Base-by-base conservation (phyloP, 2,113 vertebrate genomes). In the Perccottus glenii region DNA sequence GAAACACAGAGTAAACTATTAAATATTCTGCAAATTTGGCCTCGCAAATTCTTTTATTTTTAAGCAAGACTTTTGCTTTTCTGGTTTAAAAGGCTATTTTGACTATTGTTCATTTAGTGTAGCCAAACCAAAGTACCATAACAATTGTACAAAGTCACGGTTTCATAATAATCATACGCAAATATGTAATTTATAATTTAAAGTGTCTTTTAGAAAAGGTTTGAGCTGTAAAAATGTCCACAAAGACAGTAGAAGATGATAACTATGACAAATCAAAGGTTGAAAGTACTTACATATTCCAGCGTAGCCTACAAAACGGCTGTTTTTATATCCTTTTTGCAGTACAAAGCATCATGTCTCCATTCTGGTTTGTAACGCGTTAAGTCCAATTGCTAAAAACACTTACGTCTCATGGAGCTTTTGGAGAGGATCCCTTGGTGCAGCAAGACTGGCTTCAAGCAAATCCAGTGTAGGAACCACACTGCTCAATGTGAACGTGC, bases 211-310 rank as follows among this genome's bases (percentile, higher is more conserved):
- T 27, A 27, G 19, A 27, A 27, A 27, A 27, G 19, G 19, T 27
- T 27, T 27, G 19, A 27, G 19, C 19, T 27, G 16, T 42, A 0
- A 40, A 63, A 62, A 14, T 56, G 40, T 44, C 0, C 35, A 47
- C 62, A 48, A 11, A 16, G 16, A 43, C 12, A 55, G 9, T 16
- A n/a, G 9, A 40, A 5, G 10, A 7, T 2, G 27, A 15, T 11
- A 3, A 19, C 9, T 3, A 1, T 1, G 4, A 3, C 5, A 33
- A 40, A 67, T 2, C 11, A 55, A 27, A 11, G 32, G 5, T 35
- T 53, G 3, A 6, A 43, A 38, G 4, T 56, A 76, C 75, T 82
- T 11, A 82, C 73, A 45, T 19, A 33, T 53, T 38, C 42, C 56
- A n/a, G 64, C 8, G 56, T 46, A 5, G 60, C 9, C 43, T 36